A percentile compares a stretch with the other conserved stretches of the same genome.
These are phyloP conservation scores for Ceratina japonica DNA, from an alignment of 1,140 invertebrate species.

Conservation along the genomic window DNA sequence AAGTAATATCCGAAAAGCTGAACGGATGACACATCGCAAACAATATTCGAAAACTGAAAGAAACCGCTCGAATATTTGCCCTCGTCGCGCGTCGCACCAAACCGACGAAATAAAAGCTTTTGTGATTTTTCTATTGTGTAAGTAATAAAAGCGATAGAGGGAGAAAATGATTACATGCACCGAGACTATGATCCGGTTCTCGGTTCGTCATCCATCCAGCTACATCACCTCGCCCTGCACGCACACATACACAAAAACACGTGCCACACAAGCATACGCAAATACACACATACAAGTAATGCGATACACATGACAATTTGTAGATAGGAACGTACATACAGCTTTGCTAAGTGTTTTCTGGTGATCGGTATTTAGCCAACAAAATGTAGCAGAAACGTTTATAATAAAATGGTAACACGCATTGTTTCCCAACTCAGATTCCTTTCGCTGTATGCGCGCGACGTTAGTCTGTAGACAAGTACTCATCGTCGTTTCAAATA, in stretches of 20 bases:
- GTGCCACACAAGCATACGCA: neutral
- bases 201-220: conserved; percentile 56
- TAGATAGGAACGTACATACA: conserved; percentile 77
- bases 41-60: neutral
- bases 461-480: too few relatives aligned
- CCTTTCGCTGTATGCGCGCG: conserved; percentile 40
- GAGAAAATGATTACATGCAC: conserved; percentile 10
- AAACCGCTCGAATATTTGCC: conserved; percentile 4
- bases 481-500: too few relatives aligned
- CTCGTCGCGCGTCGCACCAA: conserved; percentile 5
- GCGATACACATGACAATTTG: conserved; percentile 68
- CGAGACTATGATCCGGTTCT: neutral
- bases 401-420: conserved; percentile 79
- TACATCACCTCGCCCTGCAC: conserved; percentile 44
- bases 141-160: conserved; percentile 36
- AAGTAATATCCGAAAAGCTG: conserved; percentile 30
- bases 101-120: conserved; percentile 21
- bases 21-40: conserved; percentile 42
- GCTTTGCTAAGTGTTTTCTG: conserved; percentile 79
- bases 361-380: conserved; percentile 77
- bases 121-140: conserved; percentile 63
- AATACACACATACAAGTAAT: conserved; percentile 7
- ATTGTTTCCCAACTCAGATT: conserved; percentile 74
- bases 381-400: conserved; percentile 78
- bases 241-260: conserved; percentile 26